These are phyloP conservation scores for Furcula furcula DNA, from an alignment of 2,888 invertebrate species.

Conservation along the genomic window DNA sequence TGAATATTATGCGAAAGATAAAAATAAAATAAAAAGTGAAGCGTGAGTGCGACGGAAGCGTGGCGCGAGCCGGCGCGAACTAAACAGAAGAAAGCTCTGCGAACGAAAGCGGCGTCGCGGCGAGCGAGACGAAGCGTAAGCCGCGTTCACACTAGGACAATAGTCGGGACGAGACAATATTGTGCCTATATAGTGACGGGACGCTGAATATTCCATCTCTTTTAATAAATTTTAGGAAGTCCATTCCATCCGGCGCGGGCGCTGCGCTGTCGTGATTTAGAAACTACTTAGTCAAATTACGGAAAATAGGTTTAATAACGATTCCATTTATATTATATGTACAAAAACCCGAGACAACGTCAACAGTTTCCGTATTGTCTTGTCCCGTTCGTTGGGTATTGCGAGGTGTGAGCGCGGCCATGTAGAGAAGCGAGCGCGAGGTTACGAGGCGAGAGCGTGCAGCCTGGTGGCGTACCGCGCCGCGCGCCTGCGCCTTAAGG, in stretches of 20 bases:
- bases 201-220: no score
- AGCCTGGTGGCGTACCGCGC: slow-evolving; percentile 90
- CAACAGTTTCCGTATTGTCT: slow-evolving; percentile 1
- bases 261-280: no score
- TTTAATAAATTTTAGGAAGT: no score
- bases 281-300: no score
- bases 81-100: slow-evolving; percentile 75
- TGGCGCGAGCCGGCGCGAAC: slow-evolving; percentile 74
- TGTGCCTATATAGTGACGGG: background rate
- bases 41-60: slow-evolving; percentile 82
- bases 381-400: background rate
- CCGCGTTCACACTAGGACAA: slow-evolving; percentile 2
- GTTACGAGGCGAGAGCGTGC: slow-evolving; percentile 77
- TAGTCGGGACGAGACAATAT: slow-evolving; percentile 2
- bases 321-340: no score
- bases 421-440: slow-evolving; percentile 76
- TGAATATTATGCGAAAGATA: slow-evolving; percentile 78
- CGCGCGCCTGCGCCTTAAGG: slow-evolving; percentile 99
- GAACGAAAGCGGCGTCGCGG: slow-evolving; percentile 79
- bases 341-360: no score
- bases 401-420: slow-evolving; percentile 2
- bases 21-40: slow-evolving; percentile 76
- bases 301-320: no score
- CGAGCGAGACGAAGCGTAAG: slow-evolving; percentile 75
- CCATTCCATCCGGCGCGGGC: no score